Conservation (phyloP, 2,888 invertebrate species). For the Ormia ochracea region DNA sequence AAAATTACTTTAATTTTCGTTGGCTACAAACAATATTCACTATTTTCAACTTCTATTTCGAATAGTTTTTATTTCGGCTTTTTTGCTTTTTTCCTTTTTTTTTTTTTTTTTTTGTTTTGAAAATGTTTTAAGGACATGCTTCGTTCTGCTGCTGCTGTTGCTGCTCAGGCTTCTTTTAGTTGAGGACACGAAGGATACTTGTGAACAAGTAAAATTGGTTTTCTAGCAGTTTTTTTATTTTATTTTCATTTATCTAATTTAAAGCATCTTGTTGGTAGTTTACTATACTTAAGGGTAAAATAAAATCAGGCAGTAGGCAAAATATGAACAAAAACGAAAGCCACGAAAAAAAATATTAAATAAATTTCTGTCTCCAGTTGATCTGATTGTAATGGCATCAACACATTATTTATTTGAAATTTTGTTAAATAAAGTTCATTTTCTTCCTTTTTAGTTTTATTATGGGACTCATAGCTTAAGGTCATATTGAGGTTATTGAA, state of each 20-base stretch:
- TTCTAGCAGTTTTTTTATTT: constrained; percentile 44
- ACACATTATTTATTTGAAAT: constrained; percentile 56
- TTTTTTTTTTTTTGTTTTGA: neutral
- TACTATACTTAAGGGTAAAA: constrained; percentile 27
- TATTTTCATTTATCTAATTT: constrained; percentile 50
- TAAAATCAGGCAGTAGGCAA: constrained; percentile 37
- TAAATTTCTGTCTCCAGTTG: constrained; percentile 42
- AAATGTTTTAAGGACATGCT: constrained; percentile 7
- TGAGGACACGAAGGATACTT: constrained; percentile 29
- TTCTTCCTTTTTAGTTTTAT: neutral
- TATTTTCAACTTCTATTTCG: no score
- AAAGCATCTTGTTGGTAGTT: constrained; percentile 54
- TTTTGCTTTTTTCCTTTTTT: neutral
- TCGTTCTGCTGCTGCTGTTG: neutral
- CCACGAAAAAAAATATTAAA: neutral
- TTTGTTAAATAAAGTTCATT: constrained; percentile 7
- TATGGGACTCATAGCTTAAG: constrained; percentile 1
- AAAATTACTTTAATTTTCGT: constrained; percentile 66
- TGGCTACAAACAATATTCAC: no score
- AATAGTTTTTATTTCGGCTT: no score
- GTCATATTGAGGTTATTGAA: constrained; percentile 37
- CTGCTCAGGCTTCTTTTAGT: neutral
- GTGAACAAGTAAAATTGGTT: constrained; percentile 47
- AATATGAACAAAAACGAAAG: neutral
- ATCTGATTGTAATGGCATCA: constrained; percentile 56